phyloP scores from a whole-genome alignment of 2,113 vertebrate genomes.

The Ptilorrhoa leucosticta region DNA sequence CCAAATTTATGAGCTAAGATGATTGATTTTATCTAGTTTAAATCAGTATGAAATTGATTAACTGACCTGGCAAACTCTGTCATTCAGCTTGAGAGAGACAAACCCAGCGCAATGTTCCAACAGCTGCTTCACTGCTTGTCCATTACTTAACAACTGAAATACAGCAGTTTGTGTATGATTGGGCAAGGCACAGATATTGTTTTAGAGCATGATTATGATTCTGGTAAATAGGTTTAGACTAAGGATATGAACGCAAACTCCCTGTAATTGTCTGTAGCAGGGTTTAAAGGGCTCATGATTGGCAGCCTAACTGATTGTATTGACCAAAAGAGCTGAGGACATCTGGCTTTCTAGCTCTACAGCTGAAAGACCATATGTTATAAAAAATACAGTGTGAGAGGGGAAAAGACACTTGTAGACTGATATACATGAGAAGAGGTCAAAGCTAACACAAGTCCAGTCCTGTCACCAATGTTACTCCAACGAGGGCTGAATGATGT shows the following conservation, averaged over 20 bases:
- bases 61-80: constrained; percentile 17
- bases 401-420: not conserved
- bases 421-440: not conserved
- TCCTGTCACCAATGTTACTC: not conserved
- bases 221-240: constrained; percentile 33
- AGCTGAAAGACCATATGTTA: constrained; percentile 37
- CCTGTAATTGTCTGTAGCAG: not conserved
- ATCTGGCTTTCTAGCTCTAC: constrained; percentile 13
- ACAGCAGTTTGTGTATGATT: not conserved
- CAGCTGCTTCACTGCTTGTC: constrained; percentile 51
- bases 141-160: constrained; percentile 26
- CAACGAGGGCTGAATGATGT: not conserved
- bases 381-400: not conserved
- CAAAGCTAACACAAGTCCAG: not conserved
- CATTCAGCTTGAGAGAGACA: not conserved
- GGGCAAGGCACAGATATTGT: not conserved
- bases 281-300: not conserved
- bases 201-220: constrained; percentile 21
- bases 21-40: constrained; percentile 48
- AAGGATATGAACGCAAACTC: not conserved
- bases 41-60: constrained; percentile 56
- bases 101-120: not conserved
- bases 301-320: constrained; percentile 12
- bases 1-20: constrained; percentile 23
- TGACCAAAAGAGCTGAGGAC: not conserved